Evolutionary conservation across 2,888 invertebrate species (phyloP).

Genomic region (Neoitamus cyanurus): DNA sequence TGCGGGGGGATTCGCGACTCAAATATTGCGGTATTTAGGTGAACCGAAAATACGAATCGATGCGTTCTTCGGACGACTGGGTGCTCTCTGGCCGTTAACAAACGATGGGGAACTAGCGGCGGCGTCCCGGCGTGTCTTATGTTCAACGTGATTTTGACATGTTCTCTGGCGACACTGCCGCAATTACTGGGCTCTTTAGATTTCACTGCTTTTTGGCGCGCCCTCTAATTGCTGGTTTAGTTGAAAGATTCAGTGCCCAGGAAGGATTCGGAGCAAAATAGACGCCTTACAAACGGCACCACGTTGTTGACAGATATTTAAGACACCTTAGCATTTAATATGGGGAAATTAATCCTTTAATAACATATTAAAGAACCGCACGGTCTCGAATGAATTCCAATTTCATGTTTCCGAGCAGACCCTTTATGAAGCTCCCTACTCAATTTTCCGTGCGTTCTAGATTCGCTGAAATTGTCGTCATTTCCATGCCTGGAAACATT

Average conservation of each 20-base stretch:
- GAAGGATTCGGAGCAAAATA: neutral
- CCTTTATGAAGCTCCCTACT: neutral
- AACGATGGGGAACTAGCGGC: neutral
- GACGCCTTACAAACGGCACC: too few species aligned
- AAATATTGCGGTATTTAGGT: neutral
- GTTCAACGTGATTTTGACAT: neutral
- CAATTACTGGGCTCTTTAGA: neutral
- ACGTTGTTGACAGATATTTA: too few species aligned
- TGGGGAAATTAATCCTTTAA: too few species aligned
- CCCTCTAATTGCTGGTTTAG: neutral
- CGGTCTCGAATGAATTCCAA: too few species aligned
- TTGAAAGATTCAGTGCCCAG: neutral
- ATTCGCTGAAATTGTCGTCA: neutral
- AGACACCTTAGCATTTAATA: too few species aligned
- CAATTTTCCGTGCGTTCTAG: neutral
- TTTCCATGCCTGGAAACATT: neutral
- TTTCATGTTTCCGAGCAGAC: neutral
- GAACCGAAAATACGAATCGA: neutral
- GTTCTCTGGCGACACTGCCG: neutral
- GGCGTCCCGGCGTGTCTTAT: neutral
- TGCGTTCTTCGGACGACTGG: neutral
- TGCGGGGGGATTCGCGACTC: neutral
- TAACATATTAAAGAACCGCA: too few species aligned
- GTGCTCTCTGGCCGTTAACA: neutral
- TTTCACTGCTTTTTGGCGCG: neutral